Percentiles rank a stretch among this genome's conserved stretches.
These are phyloP conservation scores for Troides oblongomaculatus DNA, from an alignment of 2,888 invertebrate species.

Conservation along the genomic window DNA sequence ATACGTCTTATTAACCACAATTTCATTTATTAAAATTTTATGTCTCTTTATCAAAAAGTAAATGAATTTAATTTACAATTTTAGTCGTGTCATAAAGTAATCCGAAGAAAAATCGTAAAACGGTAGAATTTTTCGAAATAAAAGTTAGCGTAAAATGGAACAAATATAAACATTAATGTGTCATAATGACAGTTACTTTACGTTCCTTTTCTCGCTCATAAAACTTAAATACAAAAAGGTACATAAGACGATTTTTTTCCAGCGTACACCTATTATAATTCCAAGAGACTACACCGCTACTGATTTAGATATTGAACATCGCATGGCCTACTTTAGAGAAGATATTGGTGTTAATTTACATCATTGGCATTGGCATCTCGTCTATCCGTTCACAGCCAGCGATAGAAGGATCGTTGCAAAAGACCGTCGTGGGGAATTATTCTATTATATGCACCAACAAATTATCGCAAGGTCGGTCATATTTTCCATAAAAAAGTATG, in stretches of 20 bases:
- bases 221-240: not conserved
- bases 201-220: not conserved
- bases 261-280: slow-evolving; percentile 84
- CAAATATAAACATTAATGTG: not conserved
- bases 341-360: slow-evolving; percentile 90
- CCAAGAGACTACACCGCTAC: slow-evolving; percentile 89
- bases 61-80: not conserved
- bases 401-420: slow-evolving; percentile 82
- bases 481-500: not conserved
- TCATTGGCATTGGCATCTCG: slow-evolving; percentile 91
- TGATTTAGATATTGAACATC: slow-evolving; percentile 89
- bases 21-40: not conserved
- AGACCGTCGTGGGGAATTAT: slow-evolving; percentile 88
- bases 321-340: slow-evolving; percentile 90
- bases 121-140: not conserved
- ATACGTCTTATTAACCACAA: not conserved
- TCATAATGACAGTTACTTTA: not conserved
- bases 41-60: not conserved
- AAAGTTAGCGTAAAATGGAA: not conserved
- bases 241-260: slow-evolving; percentile 31
- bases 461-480: slow-evolving; percentile 65
- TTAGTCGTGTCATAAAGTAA: not conserved
- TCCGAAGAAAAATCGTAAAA: not conserved
- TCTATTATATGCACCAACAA: slow-evolving; percentile 88
- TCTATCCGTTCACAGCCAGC: slow-evolving; percentile 84